Evolutionary conservation across 2,113 vertebrate species (phyloP).

Genomic region (Seriola dumerili): DNA sequence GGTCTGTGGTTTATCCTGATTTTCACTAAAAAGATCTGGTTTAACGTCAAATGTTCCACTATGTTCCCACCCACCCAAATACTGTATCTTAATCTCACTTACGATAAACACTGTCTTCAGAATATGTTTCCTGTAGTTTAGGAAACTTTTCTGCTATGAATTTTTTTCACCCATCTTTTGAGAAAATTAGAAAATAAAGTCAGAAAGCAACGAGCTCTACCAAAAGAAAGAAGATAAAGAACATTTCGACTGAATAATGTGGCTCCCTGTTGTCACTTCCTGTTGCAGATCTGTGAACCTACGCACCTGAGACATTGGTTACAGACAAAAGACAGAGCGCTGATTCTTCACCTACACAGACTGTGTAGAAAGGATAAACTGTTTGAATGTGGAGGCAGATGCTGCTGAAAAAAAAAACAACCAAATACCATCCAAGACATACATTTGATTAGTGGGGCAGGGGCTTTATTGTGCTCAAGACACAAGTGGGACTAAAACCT

Average conservation of each 20-base stretch:
- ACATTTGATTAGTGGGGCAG: conserved; percentile 7
- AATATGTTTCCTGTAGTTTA: background rate
- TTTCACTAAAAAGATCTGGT: too few species aligned
- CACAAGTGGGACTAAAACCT: conserved; percentile 28
- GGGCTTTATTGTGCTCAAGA: conserved; percentile 8
- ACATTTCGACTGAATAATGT: background rate
- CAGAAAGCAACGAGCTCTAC: background rate
- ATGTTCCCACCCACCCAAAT: background rate
- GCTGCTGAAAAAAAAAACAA: background rate
- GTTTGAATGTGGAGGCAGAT: background rate
- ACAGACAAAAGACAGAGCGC: background rate
- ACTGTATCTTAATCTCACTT: too few species aligned
- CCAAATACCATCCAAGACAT: background rate
- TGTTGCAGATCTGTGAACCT: background rate
- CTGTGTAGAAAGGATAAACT: background rate
- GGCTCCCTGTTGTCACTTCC: background rate
- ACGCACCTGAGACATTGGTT: background rate
- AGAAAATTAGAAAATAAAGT: background rate
- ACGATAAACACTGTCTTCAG: background rate
- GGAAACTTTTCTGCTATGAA: background rate
- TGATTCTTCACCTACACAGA: background rate
- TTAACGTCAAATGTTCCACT: background rate
- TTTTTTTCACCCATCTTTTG: background rate
- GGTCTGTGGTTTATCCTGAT: too few species aligned
- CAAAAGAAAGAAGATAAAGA: background rate